phyloP scores from a whole-genome alignment of 2,797 vertebrate species.

The Alcedo quadribrachys region DNA sequence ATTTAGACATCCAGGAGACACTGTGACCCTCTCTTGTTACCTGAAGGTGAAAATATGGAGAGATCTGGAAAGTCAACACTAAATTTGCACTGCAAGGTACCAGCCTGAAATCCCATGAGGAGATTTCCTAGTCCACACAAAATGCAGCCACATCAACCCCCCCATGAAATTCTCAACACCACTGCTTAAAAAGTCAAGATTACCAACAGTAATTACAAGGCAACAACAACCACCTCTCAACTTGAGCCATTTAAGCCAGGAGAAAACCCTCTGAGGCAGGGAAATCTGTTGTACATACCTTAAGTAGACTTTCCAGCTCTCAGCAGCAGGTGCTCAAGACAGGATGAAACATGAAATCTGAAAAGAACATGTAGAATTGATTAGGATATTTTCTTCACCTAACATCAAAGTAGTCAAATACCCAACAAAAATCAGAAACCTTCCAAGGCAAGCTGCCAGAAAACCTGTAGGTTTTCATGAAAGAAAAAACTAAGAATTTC shows the following conservation, averaged over 20 bases:
- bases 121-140: not conserved
- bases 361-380: constrained; percentile 28
- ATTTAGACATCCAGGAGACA: not conserved
- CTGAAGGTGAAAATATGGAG: not conserved
- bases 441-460: not conserved
- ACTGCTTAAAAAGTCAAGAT: not conserved
- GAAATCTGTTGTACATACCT: constrained; percentile 26
- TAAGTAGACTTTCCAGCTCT: constrained; percentile 59
- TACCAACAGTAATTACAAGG: not conserved
- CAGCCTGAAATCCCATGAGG: not conserved
- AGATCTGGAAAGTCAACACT: not conserved
- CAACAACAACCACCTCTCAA: not conserved
- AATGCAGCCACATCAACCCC: not conserved
- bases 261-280: not conserved
- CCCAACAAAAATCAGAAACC: not conserved
- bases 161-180: not conserved
- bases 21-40: not conserved
- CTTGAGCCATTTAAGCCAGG: not conserved
- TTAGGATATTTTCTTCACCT: not conserved
- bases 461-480: not conserved
- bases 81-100: not conserved
- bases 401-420: not conserved
- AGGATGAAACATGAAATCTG: constrained; percentile 57
- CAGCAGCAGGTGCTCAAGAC: not conserved
- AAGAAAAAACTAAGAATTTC: not conserved